phyloP scores from a whole-genome alignment of 30 jellyfish, hydroid and myxozoan genomes.

The Aurelia coerulea region DNA sequence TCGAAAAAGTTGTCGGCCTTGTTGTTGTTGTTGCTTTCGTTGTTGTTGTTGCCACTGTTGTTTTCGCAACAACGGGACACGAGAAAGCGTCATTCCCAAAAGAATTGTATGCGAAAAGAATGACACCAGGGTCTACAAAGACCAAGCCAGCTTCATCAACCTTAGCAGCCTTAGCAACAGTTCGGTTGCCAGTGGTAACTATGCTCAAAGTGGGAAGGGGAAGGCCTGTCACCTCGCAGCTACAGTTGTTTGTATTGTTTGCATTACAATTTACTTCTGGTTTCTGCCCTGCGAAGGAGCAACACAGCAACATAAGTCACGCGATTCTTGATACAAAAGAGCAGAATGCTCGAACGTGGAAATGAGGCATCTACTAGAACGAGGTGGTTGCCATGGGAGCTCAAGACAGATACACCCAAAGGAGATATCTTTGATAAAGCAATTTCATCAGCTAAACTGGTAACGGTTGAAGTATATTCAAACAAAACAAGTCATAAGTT shows the following conservation, averaged over 20 bases:
- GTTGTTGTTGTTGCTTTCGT: constrained; percentile 49
- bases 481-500: no score
- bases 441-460: no score
- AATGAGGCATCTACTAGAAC: background rate
- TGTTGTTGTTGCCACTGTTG: constrained; percentile 62
- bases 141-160: constrained; percentile 13
- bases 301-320: constrained; percentile 33
- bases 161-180: constrained; percentile 6
- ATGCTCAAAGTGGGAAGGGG: constrained; percentile 57
- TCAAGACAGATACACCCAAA: no score
- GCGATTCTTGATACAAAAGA: background rate
- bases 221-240: constrained; percentile 55
- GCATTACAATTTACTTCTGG: constrained; percentile 50
- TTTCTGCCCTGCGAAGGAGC: constrained; percentile 69
- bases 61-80: constrained; percentile 37
- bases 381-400: background rate
- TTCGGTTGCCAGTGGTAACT: constrained; percentile 41
- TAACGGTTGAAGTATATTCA: no score
- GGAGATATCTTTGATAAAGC: no score
- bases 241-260: constrained; percentile 48
- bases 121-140: constrained; percentile 51
- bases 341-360: background rate
- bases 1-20: constrained; percentile 41
- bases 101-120: constrained; percentile 68
- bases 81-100: constrained; percentile 79